These are phyloP conservation scores for Ischnus inquisitorius DNA, from an alignment of 2,888 invertebrate species.

Conservation along the genomic window DNA sequence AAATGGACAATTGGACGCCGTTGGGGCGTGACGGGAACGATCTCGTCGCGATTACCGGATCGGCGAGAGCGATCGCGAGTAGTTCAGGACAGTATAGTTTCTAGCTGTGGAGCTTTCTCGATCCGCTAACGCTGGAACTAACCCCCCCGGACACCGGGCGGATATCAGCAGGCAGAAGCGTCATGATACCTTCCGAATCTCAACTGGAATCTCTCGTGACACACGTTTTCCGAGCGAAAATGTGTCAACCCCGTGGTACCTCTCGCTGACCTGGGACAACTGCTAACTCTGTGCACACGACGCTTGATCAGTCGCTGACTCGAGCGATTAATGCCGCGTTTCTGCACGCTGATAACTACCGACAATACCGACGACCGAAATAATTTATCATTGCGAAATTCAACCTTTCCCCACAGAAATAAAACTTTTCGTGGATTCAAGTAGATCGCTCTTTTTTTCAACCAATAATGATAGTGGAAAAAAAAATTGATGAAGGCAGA, in stretches of 20 bases:
- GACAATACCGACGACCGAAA: constrained; percentile 26
- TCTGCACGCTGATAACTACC: constrained; percentile 53
- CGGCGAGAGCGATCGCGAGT: constrained; percentile 75
- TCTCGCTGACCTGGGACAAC: constrained; percentile 43
- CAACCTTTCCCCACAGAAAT: constrained; percentile 24
- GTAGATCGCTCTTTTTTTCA: not conserved
- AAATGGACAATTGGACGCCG: constrained; percentile 83
- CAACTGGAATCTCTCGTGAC: constrained; percentile 68
- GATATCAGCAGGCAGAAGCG: constrained; percentile 55
- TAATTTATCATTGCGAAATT: constrained; percentile 41
- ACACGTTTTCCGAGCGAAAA: constrained; percentile 65
- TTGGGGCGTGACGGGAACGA: constrained; percentile 79
- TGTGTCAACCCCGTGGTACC: constrained; percentile 62
- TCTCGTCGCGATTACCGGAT: constrained; percentile 79
- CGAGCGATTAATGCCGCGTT: constrained; percentile 62
- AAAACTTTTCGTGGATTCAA: not conserved
- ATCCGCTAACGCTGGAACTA: constrained; percentile 5
- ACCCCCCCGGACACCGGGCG: constrained; percentile 5
- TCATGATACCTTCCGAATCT: constrained; percentile 68
- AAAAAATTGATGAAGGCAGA: constrained; percentile 12
- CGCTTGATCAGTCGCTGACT: constrained; percentile 63
- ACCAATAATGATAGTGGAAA: constrained; percentile 18
- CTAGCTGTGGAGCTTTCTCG: constrained; percentile 51
- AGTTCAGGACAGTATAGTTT: constrained; percentile 55
- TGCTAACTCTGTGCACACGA: constrained; percentile 11